A percentile compares a stretch with the other conserved stretches of the same genome.
These are phyloP conservation scores for Sebastes hubbsi DNA, from an alignment of 2,797 vertebrate species.

Conservation along the genomic window DNA sequence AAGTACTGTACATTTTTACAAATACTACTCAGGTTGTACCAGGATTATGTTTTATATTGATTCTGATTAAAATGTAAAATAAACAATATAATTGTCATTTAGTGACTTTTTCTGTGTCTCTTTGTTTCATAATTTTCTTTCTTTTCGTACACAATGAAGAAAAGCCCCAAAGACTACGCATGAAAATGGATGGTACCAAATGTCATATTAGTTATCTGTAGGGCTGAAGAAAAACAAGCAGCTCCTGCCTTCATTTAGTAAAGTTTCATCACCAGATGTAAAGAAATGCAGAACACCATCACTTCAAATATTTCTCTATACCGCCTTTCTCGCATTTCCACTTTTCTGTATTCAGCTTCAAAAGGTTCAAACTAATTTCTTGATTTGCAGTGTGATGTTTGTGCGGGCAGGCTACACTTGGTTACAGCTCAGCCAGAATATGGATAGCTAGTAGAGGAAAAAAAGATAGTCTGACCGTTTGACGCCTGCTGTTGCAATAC, in stretches of 20 bases:
- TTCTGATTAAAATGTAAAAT: not conserved
- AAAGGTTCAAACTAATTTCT: not conserved
- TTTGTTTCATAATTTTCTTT: not conserved
- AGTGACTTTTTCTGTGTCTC: not conserved
- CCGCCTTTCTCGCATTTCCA: not conserved
- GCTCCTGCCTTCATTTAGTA: not conserved
- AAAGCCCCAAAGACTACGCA: not conserved
- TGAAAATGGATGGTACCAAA: not conserved
- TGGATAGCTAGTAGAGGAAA: not conserved
- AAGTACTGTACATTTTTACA: not conserved
- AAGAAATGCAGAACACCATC: not conserved
- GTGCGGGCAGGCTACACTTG: not conserved
- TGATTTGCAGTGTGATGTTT: not conserved
- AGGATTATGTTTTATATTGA: not conserved
- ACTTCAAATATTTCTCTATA: not conserved
- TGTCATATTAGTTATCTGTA: not conserved
- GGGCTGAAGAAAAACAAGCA: not conserved
- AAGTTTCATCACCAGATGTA: not conserved
- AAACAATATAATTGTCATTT: not conserved
- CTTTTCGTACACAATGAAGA: not conserved
- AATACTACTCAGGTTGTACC: not conserved
- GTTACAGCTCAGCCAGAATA: not conserved
- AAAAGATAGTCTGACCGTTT: conserved; percentile 59
- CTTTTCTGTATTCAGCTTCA: not conserved
- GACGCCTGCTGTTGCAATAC: conserved; percentile 88